These are phyloP conservation scores for Stercorarius parasiticus DNA, from an alignment of 2,113 vertebrate species.

Conservation along the genomic window DNA sequence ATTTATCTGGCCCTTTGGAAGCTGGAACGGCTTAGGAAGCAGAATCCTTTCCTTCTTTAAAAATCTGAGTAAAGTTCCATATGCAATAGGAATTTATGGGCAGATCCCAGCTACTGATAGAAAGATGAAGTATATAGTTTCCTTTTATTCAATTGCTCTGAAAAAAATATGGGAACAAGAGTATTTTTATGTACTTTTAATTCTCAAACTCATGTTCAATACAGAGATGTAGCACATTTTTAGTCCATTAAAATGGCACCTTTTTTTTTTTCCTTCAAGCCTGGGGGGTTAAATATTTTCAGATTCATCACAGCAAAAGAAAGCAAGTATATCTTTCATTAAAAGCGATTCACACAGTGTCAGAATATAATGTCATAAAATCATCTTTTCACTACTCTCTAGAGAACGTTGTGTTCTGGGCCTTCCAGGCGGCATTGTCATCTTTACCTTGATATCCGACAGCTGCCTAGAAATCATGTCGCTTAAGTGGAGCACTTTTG, in stretches of 20 bases:
- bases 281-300: neutral
- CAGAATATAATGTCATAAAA: conserved; percentile 36
- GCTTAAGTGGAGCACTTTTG: neutral
- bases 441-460: neutral
- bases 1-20: neutral
- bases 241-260: neutral
- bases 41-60: neutral
- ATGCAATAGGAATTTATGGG: neutral
- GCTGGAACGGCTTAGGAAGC: neutral
- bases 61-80: neutral
- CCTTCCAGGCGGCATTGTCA: neutral
- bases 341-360: conserved; percentile 42
- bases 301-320: conserved; percentile 7
- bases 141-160: neutral
- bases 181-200: neutral
- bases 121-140: neutral
- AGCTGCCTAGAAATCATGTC: neutral
- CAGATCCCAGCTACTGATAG: neutral
- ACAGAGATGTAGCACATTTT: neutral
- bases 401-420: neutral
- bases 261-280: neutral
- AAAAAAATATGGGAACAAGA: neutral
- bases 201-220: neutral
- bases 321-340: conserved; percentile 31
- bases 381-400: conserved; percentile 27